Evolutionary conservation across 1,140 invertebrate species (phyloP).

Genomic region (Pseudoatta argentina): DNA sequence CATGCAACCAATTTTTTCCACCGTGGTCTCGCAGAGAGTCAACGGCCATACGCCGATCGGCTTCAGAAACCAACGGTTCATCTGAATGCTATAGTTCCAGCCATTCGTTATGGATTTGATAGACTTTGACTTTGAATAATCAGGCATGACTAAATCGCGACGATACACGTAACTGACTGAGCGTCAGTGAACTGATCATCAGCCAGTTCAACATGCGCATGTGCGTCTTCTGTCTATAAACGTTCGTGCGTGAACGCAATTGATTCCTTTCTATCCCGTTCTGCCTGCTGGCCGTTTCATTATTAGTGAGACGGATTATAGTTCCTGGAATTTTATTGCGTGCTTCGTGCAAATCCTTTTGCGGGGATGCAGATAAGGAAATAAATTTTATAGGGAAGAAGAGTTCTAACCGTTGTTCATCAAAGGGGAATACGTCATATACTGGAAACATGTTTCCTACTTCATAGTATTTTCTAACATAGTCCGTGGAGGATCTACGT

Average conservation of each 20-base stretch:
- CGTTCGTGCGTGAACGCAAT: constrained; percentile 11
- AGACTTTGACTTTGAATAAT: background rate
- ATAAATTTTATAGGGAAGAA: background rate
- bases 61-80: constrained; percentile 70
- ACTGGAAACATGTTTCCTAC: constrained; percentile 1
- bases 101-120: background rate
- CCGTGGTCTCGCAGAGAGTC: background rate
- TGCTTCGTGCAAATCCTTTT: background rate
- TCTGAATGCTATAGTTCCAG: constrained; percentile 64
- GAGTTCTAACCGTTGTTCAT: background rate
- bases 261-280: constrained; percentile 24
- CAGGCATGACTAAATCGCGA: constrained; percentile 22
- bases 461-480: background rate
- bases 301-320: constrained; percentile 23
- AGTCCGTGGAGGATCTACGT: background rate
- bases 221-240: constrained; percentile 39
- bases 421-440: constrained; percentile 28
- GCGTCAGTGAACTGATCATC: background rate
- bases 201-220: constrained; percentile 54
- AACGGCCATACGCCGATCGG: constrained; percentile 67
- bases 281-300: background rate
- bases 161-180: constrained; percentile 8
- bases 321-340: constrained; percentile 10
- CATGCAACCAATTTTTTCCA: constrained; percentile 44
- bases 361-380: background rate